Percentiles rank a stretch among this genome's conserved stretches.
Conservation (phyloP, 2,113 vertebrate species). For the Rattus norvegicus region DNA sequence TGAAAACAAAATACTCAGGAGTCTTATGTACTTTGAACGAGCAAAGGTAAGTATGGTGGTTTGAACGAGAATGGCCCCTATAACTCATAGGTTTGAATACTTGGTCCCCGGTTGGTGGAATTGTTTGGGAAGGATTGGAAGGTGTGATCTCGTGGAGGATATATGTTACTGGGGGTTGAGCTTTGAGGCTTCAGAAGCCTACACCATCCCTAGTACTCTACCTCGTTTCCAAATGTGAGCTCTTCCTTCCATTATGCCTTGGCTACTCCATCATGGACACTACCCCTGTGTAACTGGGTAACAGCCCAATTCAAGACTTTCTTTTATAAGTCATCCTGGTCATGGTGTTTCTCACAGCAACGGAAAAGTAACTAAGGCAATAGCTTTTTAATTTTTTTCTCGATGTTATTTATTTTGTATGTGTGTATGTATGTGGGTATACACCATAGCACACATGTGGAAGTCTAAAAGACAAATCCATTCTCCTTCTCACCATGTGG, state of each 20-base stretch:
- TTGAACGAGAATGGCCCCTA: not conserved
- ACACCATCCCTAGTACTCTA: not conserved
- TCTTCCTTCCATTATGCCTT: not conserved
- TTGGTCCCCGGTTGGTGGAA: not conserved
- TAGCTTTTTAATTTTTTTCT: not conserved
- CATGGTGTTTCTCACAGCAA: not conserved
- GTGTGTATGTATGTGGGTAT: not conserved
- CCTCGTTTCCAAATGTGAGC: not conserved
- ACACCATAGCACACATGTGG: not conserved
- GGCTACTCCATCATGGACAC: not conserved
- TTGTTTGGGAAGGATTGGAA: too few species aligned
- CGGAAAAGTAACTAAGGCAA: not conserved
- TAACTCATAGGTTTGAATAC: too few species aligned
- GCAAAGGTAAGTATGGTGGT: not conserved
- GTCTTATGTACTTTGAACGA: constrained; percentile 16
- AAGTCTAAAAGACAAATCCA: not conserved
- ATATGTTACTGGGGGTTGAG: not conserved
- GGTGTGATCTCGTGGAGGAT: not conserved
- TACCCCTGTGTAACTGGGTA: not conserved
- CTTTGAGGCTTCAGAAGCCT: not conserved
- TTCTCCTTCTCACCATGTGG: not conserved
- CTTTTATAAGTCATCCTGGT: not conserved
- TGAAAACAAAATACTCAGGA: constrained; percentile 2
- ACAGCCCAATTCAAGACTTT: not conserved
- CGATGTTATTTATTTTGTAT: not conserved